Evolutionary conservation across 2,113 vertebrate genomes (phyloP).

Genomic region (Urocitellus parryii): DNA sequence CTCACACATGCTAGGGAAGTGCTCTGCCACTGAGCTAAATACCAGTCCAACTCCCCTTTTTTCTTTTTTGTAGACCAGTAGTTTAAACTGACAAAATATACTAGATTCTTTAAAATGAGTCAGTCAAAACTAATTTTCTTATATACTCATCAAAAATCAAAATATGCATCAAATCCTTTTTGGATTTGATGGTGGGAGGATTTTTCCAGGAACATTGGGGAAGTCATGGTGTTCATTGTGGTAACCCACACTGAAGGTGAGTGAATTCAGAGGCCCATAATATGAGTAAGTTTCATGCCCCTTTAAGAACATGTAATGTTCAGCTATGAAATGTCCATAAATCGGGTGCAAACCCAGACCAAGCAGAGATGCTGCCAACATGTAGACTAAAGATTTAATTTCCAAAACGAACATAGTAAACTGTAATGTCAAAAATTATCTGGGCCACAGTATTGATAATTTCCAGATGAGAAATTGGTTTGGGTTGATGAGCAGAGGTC

Average conservation of each 20-base stretch:
- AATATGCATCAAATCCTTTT: not conserved
- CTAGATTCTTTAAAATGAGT: not conserved
- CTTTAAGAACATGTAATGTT: slow-evolving; percentile 99
- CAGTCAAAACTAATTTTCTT: not conserved
- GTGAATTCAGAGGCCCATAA: slow-evolving; percentile 96
- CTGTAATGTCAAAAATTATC: slow-evolving; percentile 89
- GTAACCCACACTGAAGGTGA: slow-evolving; percentile 99
- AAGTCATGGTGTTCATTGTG: slow-evolving; percentile 99
- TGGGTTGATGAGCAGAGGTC: slow-evolving; percentile 97
- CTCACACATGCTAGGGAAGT: no score
- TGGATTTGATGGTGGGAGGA: slow-evolving; percentile 93
- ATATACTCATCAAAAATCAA: not conserved
- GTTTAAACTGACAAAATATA: not conserved
- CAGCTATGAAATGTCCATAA: slow-evolving; percentile 98
- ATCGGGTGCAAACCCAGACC: slow-evolving; percentile 98
- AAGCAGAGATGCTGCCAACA: slow-evolving; percentile 94
- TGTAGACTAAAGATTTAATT: slow-evolving; percentile 93
- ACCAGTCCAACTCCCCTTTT: not conserved
- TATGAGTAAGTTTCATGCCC: slow-evolving; percentile 99
- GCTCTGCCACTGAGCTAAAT: no score
- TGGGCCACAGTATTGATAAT: slow-evolving; percentile 91
- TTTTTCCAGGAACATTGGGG: slow-evolving; percentile 95
- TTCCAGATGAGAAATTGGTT: slow-evolving; percentile 94
- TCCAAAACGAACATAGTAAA: slow-evolving; percentile 94
- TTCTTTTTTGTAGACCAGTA: no score